Percentiles rank a stretch among this genome's conserved stretches.
phyloP scores from a whole-genome alignment of 2,888 invertebrate genomes.

The Tinea trinotella region DNA sequence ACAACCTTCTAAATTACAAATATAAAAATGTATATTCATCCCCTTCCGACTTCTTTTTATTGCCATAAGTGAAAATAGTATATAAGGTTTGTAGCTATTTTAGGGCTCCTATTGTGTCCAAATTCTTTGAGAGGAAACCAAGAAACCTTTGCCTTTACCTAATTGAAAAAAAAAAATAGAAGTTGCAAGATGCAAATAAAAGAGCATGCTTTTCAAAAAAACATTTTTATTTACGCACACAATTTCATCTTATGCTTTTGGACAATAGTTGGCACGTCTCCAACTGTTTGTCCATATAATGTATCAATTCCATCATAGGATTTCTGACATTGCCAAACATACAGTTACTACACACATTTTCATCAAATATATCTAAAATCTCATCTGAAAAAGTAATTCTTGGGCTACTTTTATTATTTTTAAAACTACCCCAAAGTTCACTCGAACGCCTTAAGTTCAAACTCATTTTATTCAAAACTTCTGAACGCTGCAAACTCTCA shows the following conservation, averaged over 20 bases:
- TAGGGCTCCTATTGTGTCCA: too few species aligned
- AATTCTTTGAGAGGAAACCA: too few species aligned
- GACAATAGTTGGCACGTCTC: conserved; percentile 22
- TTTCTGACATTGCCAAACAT: conserved; percentile 29
- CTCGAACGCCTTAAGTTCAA: conserved; percentile 27
- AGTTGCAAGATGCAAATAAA: too few species aligned
- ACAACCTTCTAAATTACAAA: too few species aligned
- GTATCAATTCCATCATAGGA: conserved; percentile 42
- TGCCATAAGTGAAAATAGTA: too few species aligned
- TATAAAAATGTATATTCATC: too few species aligned
- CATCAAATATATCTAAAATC: neutral
- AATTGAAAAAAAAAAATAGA: too few species aligned
- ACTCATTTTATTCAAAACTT: conserved; percentile 19
- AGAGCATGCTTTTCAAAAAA: too few species aligned
- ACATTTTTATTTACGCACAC: neutral
- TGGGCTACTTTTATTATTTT: conserved; percentile 20
- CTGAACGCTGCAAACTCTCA: neutral
- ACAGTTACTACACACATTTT: conserved; percentile 3
- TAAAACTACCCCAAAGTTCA: conserved; percentile 33
- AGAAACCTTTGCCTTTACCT: too few species aligned
- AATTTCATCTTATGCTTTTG: neutral
- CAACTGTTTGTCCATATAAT: conserved; percentile 43
- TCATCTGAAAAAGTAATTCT: too few species aligned
- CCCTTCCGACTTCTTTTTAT: too few species aligned
- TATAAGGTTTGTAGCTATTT: too few species aligned